phyloP scores from a whole-genome alignment of 2,797 vertebrate genomes.

The Alosa sapidissima region DNA sequence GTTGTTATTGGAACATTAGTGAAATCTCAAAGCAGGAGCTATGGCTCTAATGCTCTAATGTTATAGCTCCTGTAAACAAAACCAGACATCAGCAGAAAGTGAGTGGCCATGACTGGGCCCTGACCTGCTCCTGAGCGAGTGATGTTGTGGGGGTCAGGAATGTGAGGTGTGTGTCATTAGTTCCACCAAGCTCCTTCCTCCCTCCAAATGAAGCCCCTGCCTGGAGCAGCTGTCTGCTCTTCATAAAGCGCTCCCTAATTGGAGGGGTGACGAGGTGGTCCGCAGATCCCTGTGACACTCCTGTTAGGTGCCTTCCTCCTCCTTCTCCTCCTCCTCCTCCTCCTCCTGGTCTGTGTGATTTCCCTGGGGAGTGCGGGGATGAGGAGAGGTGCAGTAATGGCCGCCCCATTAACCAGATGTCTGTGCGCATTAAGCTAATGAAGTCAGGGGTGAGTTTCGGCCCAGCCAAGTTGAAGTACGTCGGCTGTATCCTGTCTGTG shows the following conservation, averaged over 20 bases:
- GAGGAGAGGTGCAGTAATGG: slow-evolving; percentile 55
- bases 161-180: slow-evolving; percentile 17
- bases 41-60: not conserved
- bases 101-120: not conserved
- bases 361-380: slow-evolving; percentile 59
- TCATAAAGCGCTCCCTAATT: slow-evolving; percentile 52
- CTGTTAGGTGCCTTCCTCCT: slow-evolving; percentile 51
- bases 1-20: not conserved
- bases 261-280: slow-evolving; percentile 41
- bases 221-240: slow-evolving; percentile 41
- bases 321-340: slow-evolving; percentile 26
- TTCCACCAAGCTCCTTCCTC: not conserved
- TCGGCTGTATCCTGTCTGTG: slow-evolving; percentile 19
- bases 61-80: not conserved
- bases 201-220: slow-evolving; percentile 33
- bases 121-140: not conserved
- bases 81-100: not conserved
- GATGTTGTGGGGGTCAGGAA: not conserved
- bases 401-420: slow-evolving; percentile 60
- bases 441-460: slow-evolving; percentile 41
- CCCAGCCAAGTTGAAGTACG: slow-evolving; percentile 27
- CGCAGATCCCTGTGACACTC: slow-evolving; percentile 39
- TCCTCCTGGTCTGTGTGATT: slow-evolving; percentile 49
- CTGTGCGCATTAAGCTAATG: slow-evolving; percentile 61
- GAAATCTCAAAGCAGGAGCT: not conserved